These are phyloP conservation scores for Leptarthrus brevirostris DNA, from an alignment of 2,888 invertebrate species.

Conservation along the genomic window DNA sequence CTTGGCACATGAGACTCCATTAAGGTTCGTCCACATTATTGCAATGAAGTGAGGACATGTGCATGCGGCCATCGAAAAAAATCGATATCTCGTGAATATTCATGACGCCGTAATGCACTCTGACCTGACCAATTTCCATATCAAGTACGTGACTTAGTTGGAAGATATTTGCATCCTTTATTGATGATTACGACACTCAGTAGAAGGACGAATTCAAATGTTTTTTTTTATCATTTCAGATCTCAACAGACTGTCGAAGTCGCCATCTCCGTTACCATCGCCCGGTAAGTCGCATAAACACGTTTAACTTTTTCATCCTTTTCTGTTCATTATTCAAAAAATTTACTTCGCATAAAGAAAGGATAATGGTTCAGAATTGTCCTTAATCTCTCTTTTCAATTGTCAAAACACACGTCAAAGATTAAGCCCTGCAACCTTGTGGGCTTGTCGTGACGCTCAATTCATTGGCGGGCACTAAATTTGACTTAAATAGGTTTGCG, in stretches of 20 bases:
- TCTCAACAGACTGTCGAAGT: constrained; percentile 65
- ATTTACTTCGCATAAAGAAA: constrained; percentile 26
- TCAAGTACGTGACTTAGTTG: constrained; percentile 18
- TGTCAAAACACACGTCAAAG: constrained; percentile 56
- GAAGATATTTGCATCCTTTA: constrained; percentile 25
- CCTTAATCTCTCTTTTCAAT: constrained; percentile 55
- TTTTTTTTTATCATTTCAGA: constrained; percentile 59
- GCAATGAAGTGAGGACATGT: constrained; percentile 29
- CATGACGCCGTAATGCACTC: constrained; percentile 45
- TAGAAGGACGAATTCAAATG: constrained; percentile 2
- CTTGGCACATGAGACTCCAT: constrained; percentile 34
- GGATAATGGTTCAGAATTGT: constrained; percentile 43
- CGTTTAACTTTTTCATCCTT: constrained; percentile 34
- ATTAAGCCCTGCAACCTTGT: constrained; percentile 40
- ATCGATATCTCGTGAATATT: constrained; percentile 46
- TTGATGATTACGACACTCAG: constrained; percentile 17
- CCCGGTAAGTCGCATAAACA: constrained; percentile 60
- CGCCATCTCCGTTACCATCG: constrained; percentile 63
- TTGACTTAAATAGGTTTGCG: constrained; percentile 19
- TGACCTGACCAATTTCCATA: constrained; percentile 47
- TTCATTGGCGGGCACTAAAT: constrained; percentile 3
- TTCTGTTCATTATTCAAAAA: constrained; percentile 24
- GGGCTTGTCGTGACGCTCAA: constrained; percentile 11
- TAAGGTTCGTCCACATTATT: constrained; percentile 38
- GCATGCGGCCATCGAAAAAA: constrained; percentile 23